phyloP scores from a whole-genome alignment of 2,113 vertebrate genomes.

The Proterorhinus semilunaris region DNA sequence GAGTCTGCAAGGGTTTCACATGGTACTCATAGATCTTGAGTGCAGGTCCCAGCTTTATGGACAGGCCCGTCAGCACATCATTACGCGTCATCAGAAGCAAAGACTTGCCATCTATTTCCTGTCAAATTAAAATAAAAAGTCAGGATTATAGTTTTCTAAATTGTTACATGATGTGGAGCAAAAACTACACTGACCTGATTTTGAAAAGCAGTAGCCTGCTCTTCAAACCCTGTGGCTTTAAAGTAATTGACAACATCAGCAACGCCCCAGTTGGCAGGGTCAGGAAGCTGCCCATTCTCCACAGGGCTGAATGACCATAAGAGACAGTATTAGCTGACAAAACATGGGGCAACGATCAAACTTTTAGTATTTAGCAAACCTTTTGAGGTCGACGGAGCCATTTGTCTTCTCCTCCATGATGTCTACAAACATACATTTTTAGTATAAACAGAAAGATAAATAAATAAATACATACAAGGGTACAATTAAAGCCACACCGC shows the following conservation, averaged over 20 bases:
- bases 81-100: slow-evolving; percentile 98
- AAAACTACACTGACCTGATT: slow-evolving; percentile 85
- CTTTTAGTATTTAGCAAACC: slow-evolving; percentile 70
- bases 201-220: slow-evolving; percentile 93
- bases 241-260: slow-evolving; percentile 96
- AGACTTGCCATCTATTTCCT: slow-evolving; percentile 99
- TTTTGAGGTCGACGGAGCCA: slow-evolving; percentile 90
- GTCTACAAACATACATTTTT: slow-evolving; percentile 59
- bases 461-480: not conserved
- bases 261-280: slow-evolving; percentile 95
- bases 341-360: not conserved
- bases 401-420: slow-evolving; percentile 96
- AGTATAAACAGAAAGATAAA: not conserved
- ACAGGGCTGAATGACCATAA: slow-evolving; percentile 58
- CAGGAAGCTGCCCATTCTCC: slow-evolving; percentile 89
- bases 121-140: slow-evolving; percentile 51
- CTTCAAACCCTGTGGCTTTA: slow-evolving; percentile 94
- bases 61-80: slow-evolving; percentile 96
- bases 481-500: no score
- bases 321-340: not conserved
- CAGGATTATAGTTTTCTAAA: not conserved
- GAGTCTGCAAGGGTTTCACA: slow-evolving; percentile 95
- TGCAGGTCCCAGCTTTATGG: slow-evolving; percentile 96
- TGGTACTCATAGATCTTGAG: slow-evolving; percentile 99
- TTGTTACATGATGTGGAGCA: not conserved